Evolutionary conservation across 1,140 invertebrate genomes (phyloP).

Genomic region (Probaryconus sp.): DNA sequence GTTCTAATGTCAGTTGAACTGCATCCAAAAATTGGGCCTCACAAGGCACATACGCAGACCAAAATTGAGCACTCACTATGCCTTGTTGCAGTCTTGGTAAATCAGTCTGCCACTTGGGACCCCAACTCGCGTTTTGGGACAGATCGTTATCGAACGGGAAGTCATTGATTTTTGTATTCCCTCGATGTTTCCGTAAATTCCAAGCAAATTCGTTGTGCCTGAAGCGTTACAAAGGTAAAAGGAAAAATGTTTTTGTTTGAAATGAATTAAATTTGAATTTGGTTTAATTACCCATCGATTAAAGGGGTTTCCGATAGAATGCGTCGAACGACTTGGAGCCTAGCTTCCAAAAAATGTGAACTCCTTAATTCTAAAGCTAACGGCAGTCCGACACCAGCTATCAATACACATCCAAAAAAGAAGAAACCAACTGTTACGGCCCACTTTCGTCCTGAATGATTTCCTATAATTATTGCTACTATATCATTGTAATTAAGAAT

Average conservation of each 20-base stretch:
- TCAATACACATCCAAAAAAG: constrained; percentile 73
- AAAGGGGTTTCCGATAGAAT: constrained; percentile 80
- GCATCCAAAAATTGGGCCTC: constrained; percentile 88
- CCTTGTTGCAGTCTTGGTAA: constrained; percentile 78
- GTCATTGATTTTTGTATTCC: constrained; percentile 83
- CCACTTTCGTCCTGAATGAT: constrained; percentile 68
- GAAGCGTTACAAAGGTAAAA: constrained; percentile 17
- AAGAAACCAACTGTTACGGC: constrained; percentile 72
- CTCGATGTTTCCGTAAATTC: constrained; percentile 87
- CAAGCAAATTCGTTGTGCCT: constrained; percentile 91
- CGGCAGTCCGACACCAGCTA: constrained; percentile 78
- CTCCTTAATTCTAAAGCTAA: constrained; percentile 80
- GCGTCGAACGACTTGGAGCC: constrained; percentile 80
- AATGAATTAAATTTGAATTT: too few relatives aligned
- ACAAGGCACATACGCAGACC: constrained; percentile 93
- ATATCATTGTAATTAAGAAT: too few relatives aligned
- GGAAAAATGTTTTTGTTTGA: constrained; percentile 12
- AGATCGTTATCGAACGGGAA: constrained; percentile 85
- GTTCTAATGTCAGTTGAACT: constrained; percentile 88
- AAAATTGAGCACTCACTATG: constrained; percentile 86
- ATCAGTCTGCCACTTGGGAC: constrained; percentile 79
- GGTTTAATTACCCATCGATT: constrained; percentile 78
- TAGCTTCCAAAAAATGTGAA: constrained; percentile 80
- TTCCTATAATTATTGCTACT: constrained; percentile 37
- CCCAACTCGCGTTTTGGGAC: constrained; percentile 74